Conservation (phyloP, 2,113 vertebrate genomes). For the Bettongia penicillata region DNA sequence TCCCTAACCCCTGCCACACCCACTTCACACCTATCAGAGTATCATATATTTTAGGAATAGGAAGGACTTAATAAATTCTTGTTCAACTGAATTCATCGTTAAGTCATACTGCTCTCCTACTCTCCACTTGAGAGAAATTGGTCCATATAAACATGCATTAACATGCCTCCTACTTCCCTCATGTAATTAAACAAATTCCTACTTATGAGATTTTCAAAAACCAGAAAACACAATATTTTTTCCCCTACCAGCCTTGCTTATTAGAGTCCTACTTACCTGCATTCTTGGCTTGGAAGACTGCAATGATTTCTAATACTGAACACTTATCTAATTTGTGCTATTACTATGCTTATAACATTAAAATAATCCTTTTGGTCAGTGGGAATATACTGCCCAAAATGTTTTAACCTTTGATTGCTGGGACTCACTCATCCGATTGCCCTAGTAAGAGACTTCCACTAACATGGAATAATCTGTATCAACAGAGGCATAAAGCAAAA, state of each 20-base stretch:
- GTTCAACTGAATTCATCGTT: background rate
- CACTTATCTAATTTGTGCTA: background rate
- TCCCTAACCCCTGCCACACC: background rate
- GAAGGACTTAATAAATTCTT: background rate
- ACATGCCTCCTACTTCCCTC: background rate
- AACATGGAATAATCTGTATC: background rate
- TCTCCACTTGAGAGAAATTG: background rate
- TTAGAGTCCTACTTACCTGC: background rate
- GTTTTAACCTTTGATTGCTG: background rate
- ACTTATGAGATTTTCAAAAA: background rate
- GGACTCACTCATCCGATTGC: background rate
- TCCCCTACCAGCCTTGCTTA: background rate
- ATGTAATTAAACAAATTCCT: background rate
- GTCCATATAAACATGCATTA: background rate
- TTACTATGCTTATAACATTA: background rate
- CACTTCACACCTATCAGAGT: background rate
- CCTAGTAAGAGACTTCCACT: background rate
- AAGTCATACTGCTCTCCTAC: background rate
- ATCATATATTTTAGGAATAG: background rate
- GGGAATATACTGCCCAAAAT: background rate
- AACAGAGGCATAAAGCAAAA: background rate
- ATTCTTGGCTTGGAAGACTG: background rate
- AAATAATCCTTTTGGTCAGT: background rate
- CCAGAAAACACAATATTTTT: background rate
- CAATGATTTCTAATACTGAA: background rate